These are phyloP conservation scores for Staurois parvus DNA, from an alignment of 2,797 vertebrate genomes.

Conservation along the genomic window DNA sequence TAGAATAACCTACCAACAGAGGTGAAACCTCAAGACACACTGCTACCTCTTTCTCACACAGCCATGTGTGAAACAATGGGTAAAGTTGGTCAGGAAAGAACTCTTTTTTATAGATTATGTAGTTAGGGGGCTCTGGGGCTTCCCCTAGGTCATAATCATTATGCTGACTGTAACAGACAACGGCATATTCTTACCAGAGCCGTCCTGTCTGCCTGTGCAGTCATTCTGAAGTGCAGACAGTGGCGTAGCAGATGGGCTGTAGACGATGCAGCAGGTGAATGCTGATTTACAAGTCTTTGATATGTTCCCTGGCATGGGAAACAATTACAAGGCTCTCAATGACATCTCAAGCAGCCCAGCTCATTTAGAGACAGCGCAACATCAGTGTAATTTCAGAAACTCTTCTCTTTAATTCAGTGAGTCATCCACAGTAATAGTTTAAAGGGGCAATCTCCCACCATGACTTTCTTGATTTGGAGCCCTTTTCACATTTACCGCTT, in stretches of 20 bases:
- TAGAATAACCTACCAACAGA: background rate
- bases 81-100: background rate
- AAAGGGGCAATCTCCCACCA: slow-evolving; percentile 45
- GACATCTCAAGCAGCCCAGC: background rate
- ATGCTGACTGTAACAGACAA: background rate
- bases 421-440: background rate
- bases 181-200: slow-evolving; percentile 35
- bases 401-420: background rate
- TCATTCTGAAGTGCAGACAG: slow-evolving; percentile 15
- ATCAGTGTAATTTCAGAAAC: background rate
- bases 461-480: background rate
- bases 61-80: fast-evolving
- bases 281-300: slow-evolving; percentile 23
- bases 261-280: slow-evolving; percentile 60
- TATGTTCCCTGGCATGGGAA: slow-evolving; percentile 44
- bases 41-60: background rate
- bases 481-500: slow-evolving; percentile 12
- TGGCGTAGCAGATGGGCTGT: slow-evolving; percentile 46
- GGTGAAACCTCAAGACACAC: background rate
- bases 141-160: slow-evolving; percentile 11
- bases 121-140: background rate
- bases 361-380: background rate
- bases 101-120: slow-evolving; percentile 3
- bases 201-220: slow-evolving; percentile 42
- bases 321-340: slow-evolving; percentile 33